These are phyloP conservation scores for Cydia amplana DNA, from an alignment of 1,140 invertebrate species.

Conservation along the genomic window DNA sequence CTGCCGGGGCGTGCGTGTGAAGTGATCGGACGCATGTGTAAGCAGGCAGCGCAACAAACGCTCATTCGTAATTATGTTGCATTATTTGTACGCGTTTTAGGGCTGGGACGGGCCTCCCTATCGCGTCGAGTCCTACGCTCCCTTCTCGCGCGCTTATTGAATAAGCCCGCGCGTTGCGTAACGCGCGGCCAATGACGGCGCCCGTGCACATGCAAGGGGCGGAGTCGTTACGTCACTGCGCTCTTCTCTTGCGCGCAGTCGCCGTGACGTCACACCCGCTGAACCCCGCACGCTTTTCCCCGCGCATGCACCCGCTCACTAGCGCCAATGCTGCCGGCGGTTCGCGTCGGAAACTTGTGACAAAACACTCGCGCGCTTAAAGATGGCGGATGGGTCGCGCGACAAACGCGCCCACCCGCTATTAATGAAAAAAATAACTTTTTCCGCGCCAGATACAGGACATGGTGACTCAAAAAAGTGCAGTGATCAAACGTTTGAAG, in stretches of 20 bases:
- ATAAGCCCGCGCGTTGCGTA: slow-evolving; percentile 74
- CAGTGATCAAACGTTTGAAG: slow-evolving; percentile 63
- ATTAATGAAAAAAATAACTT: slow-evolving; percentile 74
- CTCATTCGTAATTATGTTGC: slow-evolving; percentile 61
- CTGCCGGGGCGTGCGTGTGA: slow-evolving; percentile 42
- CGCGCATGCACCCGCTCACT: slow-evolving; percentile 54
- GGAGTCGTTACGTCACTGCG: slow-evolving; percentile 74
- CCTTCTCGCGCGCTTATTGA: slow-evolving; percentile 71
- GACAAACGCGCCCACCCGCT: slow-evolving; percentile 60
- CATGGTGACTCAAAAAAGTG: slow-evolving; percentile 78
- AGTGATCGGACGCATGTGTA: slow-evolving; percentile 44
- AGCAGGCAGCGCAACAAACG: slow-evolving; percentile 41
- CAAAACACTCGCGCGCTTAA: slow-evolving; percentile 78
- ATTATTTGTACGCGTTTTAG: slow-evolving; percentile 70
- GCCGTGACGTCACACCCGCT: slow-evolving; percentile 71
- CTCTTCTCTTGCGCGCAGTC: slow-evolving; percentile 71
- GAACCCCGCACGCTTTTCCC: slow-evolving; percentile 51
- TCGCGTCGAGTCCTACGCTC: slow-evolving; percentile 65
- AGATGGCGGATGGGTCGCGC: slow-evolving; percentile 79
- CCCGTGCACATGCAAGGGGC: slow-evolving; percentile 73
- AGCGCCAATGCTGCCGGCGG: slow-evolving; percentile 68
- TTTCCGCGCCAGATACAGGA: slow-evolving; percentile 68
- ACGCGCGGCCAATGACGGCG: slow-evolving; percentile 76
- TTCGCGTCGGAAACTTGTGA: slow-evolving; percentile 63
- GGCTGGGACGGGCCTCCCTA: slow-evolving; percentile 70